A percentile compares a stretch with the other conserved stretches of the same genome.
Evolutionary conservation across 1,140 invertebrate genomes (phyloP).

Genomic region (Augochlora pura): DNA sequence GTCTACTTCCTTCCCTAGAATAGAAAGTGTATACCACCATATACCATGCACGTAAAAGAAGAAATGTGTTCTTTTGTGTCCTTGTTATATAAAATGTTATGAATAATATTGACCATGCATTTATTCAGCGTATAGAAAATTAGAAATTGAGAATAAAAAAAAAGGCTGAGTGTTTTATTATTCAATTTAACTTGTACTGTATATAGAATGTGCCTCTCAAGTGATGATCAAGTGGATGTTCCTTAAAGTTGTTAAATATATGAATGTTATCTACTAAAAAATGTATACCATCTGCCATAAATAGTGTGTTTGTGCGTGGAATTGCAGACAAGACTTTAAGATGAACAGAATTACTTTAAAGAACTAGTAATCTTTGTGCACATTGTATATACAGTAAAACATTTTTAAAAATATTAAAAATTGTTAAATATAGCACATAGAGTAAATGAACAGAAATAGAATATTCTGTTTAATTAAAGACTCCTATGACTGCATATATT

Average conservation of each 20-base stretch:
- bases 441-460: background rate
- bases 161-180: no score
- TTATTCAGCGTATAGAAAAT: background rate
- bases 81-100: slow-evolving; percentile 29
- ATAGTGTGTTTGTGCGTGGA: no score
- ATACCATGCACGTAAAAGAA: slow-evolving; percentile 66
- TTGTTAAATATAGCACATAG: background rate
- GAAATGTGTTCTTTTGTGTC: slow-evolving; percentile 10
- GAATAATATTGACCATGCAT: slow-evolving; percentile 11
- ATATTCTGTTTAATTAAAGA: background rate
- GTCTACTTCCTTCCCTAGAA: slow-evolving; percentile 79
- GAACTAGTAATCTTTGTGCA: no score
- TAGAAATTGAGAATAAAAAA: background rate
- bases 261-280: no score
- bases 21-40: slow-evolving; percentile 69
- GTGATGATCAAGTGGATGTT: no score
- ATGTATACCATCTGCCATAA: no score
- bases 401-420: background rate
- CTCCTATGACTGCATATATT: background rate
- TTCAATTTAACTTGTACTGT: no score
- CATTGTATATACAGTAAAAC: no score
- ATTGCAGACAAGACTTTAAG: no score
- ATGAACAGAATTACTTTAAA: no score
- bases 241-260: no score
- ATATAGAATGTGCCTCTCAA: no score